These are phyloP conservation scores for Gopherus flavomarginatus DNA, from an alignment of 2,113 vertebrate species.

Conservation along the genomic window DNA sequence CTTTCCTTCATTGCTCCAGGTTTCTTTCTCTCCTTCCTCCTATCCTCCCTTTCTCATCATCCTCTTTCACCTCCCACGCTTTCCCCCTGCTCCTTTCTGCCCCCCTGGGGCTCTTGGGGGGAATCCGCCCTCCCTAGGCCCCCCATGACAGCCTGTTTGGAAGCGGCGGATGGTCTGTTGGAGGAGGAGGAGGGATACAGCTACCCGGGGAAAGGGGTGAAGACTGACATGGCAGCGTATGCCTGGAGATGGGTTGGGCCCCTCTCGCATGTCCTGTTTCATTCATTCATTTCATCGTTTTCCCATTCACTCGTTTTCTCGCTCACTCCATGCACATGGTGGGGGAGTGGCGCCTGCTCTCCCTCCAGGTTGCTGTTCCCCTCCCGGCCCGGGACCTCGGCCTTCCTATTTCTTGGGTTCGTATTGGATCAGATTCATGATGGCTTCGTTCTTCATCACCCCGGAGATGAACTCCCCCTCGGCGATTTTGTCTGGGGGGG, in stretches of 20 bases:
- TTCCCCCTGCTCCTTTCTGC: too few relatives aligned
- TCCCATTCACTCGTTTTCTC: too few relatives aligned
- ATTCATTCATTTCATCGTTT: too few relatives aligned
- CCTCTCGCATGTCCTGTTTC: background rate
- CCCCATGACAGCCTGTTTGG: background rate
- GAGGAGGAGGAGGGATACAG: too few relatives aligned
- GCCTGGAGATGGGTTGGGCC: background rate
- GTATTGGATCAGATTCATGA: conserved; percentile 86
- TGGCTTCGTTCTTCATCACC: conserved; percentile 83
- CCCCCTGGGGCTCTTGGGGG: too few relatives aligned
- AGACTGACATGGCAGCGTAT: background rate
- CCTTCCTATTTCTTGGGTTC: conserved; percentile 10
- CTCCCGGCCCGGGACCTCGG: background rate
- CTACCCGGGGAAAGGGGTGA: background rate
- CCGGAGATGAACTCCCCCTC: conserved; percentile 88
- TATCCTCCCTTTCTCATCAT: background rate
- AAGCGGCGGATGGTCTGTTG: too few relatives aligned
- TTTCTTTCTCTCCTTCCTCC: background rate
- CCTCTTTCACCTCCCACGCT: too few relatives aligned
- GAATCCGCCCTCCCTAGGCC: too few relatives aligned
- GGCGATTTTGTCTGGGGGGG: conserved; percentile 79
- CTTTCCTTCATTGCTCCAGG: background rate
- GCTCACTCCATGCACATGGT: too few relatives aligned
- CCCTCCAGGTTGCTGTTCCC: too few relatives aligned
- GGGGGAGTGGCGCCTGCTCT: too few relatives aligned